phyloP scores from a whole-genome alignment of 2,113 vertebrate genomes.

The Dasyprocta punctata region DNA sequence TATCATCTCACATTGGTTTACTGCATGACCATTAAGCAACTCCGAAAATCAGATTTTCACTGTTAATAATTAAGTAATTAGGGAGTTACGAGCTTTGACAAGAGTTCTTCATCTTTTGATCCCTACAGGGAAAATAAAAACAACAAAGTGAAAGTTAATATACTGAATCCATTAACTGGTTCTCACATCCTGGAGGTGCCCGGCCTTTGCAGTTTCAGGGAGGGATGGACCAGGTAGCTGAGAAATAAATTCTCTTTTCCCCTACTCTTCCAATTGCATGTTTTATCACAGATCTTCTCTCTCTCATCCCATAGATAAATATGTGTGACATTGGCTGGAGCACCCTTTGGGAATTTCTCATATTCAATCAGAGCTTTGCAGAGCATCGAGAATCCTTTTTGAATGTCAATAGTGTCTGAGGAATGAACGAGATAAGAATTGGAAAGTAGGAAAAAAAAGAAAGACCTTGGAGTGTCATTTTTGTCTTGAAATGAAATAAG shows the following conservation, averaged over 20 bases:
- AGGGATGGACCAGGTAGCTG: not conserved
- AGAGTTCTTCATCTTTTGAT: slow-evolving; percentile 58
- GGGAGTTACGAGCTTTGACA: slow-evolving; percentile 47
- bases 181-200: not conserved
- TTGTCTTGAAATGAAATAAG: slow-evolving; percentile 40
- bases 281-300: slow-evolving; percentile 54
- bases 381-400: slow-evolving; percentile 57
- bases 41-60: slow-evolving; percentile 73
- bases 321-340: slow-evolving; percentile 61
- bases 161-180: not conserved
- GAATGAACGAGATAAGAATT: not conserved
- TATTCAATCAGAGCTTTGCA: slow-evolving; percentile 71
- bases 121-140: slow-evolving; percentile 61
- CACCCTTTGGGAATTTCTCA: slow-evolving; percentile 59
- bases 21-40: slow-evolving; percentile 59
- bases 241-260: slow-evolving; percentile 46
- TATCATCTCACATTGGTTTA: slow-evolving; percentile 13
- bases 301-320: slow-evolving; percentile 65
- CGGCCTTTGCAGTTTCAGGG: slow-evolving; percentile 51
- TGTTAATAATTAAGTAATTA: slow-evolving; percentile 76
- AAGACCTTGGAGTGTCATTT: slow-evolving; percentile 26
- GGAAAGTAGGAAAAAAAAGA: not conserved
- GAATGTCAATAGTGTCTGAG: slow-evolving; percentile 53
- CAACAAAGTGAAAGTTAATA: slow-evolving; percentile 40
- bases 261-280: slow-evolving; percentile 11